Conservation (phyloP, 2,113 vertebrate genomes). For the Trogon melanurus region DNA sequence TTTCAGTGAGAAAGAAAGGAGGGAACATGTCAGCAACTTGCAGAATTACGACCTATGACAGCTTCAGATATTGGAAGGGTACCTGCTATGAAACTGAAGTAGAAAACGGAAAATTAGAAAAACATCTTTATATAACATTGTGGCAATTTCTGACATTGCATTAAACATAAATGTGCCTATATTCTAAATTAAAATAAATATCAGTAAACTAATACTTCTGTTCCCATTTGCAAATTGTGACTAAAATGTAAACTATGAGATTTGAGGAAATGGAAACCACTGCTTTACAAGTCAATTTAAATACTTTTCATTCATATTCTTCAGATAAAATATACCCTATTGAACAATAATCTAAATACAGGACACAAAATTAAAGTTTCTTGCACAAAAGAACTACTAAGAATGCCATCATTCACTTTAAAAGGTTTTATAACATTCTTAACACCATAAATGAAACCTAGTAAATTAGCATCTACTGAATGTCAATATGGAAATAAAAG, state of each 20-base stretch:
- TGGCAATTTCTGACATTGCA: background rate
- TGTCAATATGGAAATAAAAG: background rate
- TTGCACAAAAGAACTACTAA: background rate
- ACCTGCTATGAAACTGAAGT: background rate
- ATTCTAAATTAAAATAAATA: background rate
- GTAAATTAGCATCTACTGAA: background rate
- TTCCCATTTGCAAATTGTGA: background rate
- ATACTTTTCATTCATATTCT: background rate
- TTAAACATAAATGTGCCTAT: background rate
- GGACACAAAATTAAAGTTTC: background rate
- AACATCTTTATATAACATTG: background rate
- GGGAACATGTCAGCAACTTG: background rate
- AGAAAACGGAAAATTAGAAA: background rate
- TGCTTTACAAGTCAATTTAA: background rate
- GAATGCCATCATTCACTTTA: background rate
- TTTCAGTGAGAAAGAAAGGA: background rate
- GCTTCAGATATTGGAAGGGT: background rate
- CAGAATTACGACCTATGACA: background rate
- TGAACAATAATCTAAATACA: background rate
- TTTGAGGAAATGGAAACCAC: background rate
- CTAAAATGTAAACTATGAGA: background rate
- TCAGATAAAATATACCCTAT: conserved; percentile 1
- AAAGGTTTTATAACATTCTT: background rate
- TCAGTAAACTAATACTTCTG: background rate
- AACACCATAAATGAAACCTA: background rate